Conservation (phyloP, 2,797 vertebrate genomes). For the Zonotrichia albicollis region DNA sequence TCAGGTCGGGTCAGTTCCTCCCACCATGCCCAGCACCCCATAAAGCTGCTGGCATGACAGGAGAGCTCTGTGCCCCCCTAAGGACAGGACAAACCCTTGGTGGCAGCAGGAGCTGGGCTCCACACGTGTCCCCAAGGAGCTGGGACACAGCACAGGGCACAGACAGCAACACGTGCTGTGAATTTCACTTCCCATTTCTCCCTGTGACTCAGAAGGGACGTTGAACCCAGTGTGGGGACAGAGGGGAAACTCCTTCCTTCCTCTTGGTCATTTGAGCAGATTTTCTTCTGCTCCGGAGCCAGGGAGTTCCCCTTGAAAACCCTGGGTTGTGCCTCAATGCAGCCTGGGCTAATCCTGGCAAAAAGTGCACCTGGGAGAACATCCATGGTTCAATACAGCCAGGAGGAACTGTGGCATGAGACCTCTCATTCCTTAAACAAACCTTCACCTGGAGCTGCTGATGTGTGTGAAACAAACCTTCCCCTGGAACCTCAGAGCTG, state of each 20-base stretch:
- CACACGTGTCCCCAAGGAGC: background rate
- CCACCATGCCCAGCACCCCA: background rate
- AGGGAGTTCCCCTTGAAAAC: background rate
- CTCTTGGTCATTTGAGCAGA: background rate
- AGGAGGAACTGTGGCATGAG: background rate
- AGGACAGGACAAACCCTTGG: fast-evolving
- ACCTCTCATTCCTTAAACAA: background rate
- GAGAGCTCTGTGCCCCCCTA: background rate
- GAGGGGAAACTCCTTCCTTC: background rate
- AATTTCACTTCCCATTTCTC: background rate
- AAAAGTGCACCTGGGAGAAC: background rate
- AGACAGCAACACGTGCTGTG: background rate
- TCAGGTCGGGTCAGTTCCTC: background rate
- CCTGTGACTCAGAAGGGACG: background rate
- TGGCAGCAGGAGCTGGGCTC: background rate
- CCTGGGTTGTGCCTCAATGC: too few species aligned
- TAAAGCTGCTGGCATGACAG: background rate
- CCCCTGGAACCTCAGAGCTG: background rate
- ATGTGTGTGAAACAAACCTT: background rate
- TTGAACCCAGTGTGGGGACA: background rate
- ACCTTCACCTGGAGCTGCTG: too few species aligned
- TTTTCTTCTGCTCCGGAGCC: background rate
- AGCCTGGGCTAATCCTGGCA: background rate
- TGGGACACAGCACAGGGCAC: background rate
- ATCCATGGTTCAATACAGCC: background rate